Evolutionary conservation across 2,888 invertebrate genomes (phyloP).

Genomic region (Galerucella calmariensis): DNA sequence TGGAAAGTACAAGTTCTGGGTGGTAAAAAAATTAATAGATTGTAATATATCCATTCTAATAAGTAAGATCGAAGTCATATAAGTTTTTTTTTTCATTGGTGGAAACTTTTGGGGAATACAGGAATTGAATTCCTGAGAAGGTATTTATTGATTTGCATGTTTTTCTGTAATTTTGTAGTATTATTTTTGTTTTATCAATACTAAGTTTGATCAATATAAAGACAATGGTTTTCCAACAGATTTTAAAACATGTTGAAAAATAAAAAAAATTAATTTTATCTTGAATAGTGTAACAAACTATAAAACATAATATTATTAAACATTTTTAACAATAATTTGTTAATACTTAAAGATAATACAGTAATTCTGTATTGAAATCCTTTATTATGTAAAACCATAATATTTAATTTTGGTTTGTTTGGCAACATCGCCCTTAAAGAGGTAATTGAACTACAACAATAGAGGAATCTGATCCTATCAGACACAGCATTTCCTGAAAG

Average conservation of each 20-base stretch:
- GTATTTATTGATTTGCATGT: constrained; percentile 29
- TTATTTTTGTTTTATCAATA: constrained; percentile 29
- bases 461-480: constrained; percentile 8
- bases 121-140: constrained; percentile 3
- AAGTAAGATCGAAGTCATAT: no score
- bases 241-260: not conserved
- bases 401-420: not conserved
- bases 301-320: not conserved
- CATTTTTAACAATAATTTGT: not conserved
- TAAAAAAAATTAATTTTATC: not conserved
- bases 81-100: not conserved
- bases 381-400: not conserved
- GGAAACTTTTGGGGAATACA: constrained; percentile 3
- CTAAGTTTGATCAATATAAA: constrained; percentile 31
- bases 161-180: constrained; percentile 32
- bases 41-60: no score
- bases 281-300: not conserved
- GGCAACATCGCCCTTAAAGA: not conserved
- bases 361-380: not conserved
- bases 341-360: not conserved
- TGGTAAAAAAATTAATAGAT: no score
- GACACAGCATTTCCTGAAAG: constrained; percentile 17
- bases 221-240: not conserved
- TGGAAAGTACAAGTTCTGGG: no score
- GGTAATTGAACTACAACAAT: constrained; percentile 20